Evolutionary conservation across 2,113 vertebrate species (phyloP).

Genomic region (Bothrops jararaca): DNA sequence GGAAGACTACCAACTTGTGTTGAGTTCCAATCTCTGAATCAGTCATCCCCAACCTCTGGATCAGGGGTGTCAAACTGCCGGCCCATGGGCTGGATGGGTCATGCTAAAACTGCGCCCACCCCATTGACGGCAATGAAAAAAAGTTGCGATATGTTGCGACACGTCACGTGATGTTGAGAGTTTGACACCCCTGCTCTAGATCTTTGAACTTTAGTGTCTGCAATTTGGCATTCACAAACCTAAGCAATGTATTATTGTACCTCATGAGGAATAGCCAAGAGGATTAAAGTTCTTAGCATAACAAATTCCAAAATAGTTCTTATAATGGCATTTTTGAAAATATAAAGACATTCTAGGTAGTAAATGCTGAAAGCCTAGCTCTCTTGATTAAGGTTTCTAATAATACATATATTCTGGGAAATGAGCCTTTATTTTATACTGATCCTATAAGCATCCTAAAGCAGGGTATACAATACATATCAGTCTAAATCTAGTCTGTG

Average conservation of each 20-base stretch:
- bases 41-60: neutral
- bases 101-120: too few relatives aligned
- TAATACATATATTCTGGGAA: neutral
- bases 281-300: neutral
- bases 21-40: neutral
- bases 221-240: neutral
- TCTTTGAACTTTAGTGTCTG: neutral
- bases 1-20: neutral
- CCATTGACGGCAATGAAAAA: too few relatives aligned
- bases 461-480: neutral
- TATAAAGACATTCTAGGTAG: neutral
- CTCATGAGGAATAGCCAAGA: neutral
- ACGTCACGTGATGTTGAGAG: too few relatives aligned
- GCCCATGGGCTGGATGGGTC: too few relatives aligned
- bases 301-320: neutral
- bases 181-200: neutral
- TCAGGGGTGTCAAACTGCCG: neutral
- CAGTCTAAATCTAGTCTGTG: neutral
- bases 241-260: neutral
- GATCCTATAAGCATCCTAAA: neutral
- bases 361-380: neutral
- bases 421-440: neutral
- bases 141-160: too few relatives aligned
- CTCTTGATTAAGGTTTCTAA: neutral
- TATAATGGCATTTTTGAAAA: neutral